Evolutionary conservation across 1,140 invertebrate genomes (phyloP), one percentile per base, ranked within the genome.

Genomic region (Lepidostoma basale): DNA sequence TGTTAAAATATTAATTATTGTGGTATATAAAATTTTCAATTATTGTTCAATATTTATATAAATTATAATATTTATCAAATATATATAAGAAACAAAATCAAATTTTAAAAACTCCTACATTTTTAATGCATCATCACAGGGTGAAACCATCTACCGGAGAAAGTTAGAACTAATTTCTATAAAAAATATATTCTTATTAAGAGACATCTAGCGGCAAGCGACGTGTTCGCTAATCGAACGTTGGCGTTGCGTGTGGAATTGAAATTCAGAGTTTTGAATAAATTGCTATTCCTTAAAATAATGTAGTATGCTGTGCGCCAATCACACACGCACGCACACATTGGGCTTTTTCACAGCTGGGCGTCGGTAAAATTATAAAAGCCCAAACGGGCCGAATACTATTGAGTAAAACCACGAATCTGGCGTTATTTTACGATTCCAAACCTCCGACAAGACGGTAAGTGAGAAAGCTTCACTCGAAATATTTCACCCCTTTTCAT

Each of bases 351-450:
- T 54, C 49, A 56, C 49, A 66, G 36, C 49, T 66, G 63, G 63
- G 63, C 63, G 63, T 66, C 52, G 52, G 63, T 66, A 66, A 66
- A 66, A 66, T 44, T 56, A 25, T 40, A 66, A 66, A 66, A 66
- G 52, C 63, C 14, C 63, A 8, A 28, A 18, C 36, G 33, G 49
- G 49, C 36, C 10, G 39, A 64, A 33, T 36, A 64, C 23, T 22
- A 22, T 30, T 39, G 28, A 49, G 25, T 47, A 62, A 30, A 26
- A 47, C 47, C 23, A 45, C 12, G 9, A 30, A 20, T 62, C 23
- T 40, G 28, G 18, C 62, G 22, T 49, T 12, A 25, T 26, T 52
- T 52, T 16, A 5, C 18, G 14, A 49, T 45, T 36, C 18, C 3
- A 45, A 23, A 49, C 44, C 14, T 25, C 9, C 47, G 26, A 47